Evolutionary conservation across 92 coral and sea anemone genomes (phyloP), one percentile per base, ranked within the genome.

Genomic region (Ricordea florida): DNA sequence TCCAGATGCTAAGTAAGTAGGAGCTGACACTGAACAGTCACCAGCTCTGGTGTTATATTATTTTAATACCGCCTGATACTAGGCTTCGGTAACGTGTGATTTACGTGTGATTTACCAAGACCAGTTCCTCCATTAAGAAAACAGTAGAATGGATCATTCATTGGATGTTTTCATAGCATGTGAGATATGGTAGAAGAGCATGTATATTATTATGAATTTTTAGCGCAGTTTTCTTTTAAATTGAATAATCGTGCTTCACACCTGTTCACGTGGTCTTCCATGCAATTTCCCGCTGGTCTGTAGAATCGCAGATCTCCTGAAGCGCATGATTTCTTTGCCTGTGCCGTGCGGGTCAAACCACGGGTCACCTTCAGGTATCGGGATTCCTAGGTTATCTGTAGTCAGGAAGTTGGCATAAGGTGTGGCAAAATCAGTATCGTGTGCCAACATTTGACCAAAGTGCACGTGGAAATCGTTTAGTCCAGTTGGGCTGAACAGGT

Each of bases 401-500:
- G 99, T 88, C 47, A 96, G 73, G 31, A 90, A 81, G 74, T 96
- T 96, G 18, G 99, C 99, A 51, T 96, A 96, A 4, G 99, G 99
- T 13, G 99, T 96, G 22, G 99, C 97, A 42, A 96, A 96, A 49
- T 96, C 99, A 3, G 94, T 86, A 69, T 96, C 99, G 80, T 96
- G 99, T 4, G 99, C 99, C 42, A 96, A 73, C 33, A 96, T 79
- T 52, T 96, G 99, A 0, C 99, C 99, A 77, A 96, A 89, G 62
- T 96, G 77, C 97, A 90, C 78, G 72, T 96, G 99, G 51, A 96
- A 92, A 44, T 92, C 93, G 34, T 96, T 96, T 10, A 96, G 80
- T 7, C 96, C 93, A 40, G 76, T 82, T 44, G 82, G 65, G 67
- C 97, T 96, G 48, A 71, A 69, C 7, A 92, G 66, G 24, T 88